Percentiles rank a stretch among this genome's conserved stretches.
Conservation (phyloP, 1,140 invertebrate species). For the Calycopis cecrops region DNA sequence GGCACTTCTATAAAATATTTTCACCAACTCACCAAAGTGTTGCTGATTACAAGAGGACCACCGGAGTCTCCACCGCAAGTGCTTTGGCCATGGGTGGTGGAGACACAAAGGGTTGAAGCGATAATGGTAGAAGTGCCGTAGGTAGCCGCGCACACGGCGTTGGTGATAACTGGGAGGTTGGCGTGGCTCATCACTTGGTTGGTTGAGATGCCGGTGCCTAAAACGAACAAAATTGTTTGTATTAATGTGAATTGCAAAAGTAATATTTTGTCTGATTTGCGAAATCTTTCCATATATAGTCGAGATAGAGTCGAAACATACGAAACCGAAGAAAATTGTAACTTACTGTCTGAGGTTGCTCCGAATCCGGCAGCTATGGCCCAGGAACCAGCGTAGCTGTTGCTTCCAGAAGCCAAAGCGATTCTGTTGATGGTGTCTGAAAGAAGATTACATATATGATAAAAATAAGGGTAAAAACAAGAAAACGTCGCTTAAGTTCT, state of each 20-base stretch:
- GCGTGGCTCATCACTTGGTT: conserved; percentile 20
- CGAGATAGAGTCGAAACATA: neutral
- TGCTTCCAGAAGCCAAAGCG: conserved; percentile 17
- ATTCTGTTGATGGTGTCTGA: conserved; percentile 23
- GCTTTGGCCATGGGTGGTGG: conserved; percentile 16
- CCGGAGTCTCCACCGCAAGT: conserved; percentile 28
- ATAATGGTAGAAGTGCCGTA: conserved; percentile 18
- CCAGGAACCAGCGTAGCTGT: conserved; percentile 19
- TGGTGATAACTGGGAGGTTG: conserved; percentile 24
- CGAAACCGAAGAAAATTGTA: neutral
- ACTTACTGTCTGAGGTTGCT: conserved; percentile 23
- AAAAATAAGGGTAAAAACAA: no score
- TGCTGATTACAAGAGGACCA: conserved; percentile 11
- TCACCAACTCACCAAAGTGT: conserved; percentile 17
- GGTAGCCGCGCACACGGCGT: conserved; percentile 16
- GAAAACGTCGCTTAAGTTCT: no score
- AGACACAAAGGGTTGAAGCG: conserved; percentile 23
- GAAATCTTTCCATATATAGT: neutral
- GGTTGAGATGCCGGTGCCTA: conserved; percentile 11
- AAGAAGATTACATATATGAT: no score
- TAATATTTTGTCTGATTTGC: no score
- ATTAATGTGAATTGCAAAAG: neutral
- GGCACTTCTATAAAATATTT: neutral
- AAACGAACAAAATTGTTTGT: neutral
- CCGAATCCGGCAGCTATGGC: conserved; percentile 26